Conservation (phyloP, 2,888 invertebrate species). For the Cristatella mucedo region DNA sequence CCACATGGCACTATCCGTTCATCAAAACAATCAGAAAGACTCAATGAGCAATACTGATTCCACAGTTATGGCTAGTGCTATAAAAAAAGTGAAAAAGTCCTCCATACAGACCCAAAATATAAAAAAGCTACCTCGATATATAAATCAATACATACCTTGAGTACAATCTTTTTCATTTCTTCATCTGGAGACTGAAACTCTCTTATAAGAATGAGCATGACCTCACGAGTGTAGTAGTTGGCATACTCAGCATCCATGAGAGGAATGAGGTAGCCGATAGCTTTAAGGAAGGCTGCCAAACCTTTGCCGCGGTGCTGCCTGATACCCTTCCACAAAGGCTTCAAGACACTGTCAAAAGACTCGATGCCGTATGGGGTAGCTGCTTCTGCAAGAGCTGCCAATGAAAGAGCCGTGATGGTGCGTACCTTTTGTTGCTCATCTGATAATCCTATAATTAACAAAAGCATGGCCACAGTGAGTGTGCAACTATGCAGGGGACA, state of each 20-base stretch:
- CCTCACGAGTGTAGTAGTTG: conserved; percentile 97
- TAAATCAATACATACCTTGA: conserved; percentile 54
- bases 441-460: conserved; percentile 51
- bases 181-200: conserved; percentile 99
- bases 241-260: conserved; percentile 99
- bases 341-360: conserved; percentile 95
- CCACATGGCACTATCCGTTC: too few relatives aligned
- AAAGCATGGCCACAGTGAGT: too few relatives aligned
- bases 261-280: conserved; percentile 95
- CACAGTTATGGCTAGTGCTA: conserved; percentile 1
- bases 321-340: conserved; percentile 98
- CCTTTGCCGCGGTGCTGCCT: conserved; percentile 64
- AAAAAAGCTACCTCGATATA: conserved; percentile 13
- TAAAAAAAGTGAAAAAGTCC: conserved; percentile 3
- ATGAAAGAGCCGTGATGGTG: conserved; percentile 92
- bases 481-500: too few relatives aligned
- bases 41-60: conserved; percentile 1
- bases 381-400: conserved; percentile 95
- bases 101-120: neutral
- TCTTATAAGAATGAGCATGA: conserved; percentile 92
- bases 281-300: conserved; percentile 94
- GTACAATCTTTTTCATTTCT: conserved; percentile 99
- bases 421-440: conserved; percentile 98
- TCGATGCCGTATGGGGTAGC: conserved; percentile 99
- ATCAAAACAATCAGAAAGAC: conserved; percentile 7